phyloP scores from a whole-genome alignment of 2,797 vertebrate species.

The Notamacropus eugenii region DNA sequence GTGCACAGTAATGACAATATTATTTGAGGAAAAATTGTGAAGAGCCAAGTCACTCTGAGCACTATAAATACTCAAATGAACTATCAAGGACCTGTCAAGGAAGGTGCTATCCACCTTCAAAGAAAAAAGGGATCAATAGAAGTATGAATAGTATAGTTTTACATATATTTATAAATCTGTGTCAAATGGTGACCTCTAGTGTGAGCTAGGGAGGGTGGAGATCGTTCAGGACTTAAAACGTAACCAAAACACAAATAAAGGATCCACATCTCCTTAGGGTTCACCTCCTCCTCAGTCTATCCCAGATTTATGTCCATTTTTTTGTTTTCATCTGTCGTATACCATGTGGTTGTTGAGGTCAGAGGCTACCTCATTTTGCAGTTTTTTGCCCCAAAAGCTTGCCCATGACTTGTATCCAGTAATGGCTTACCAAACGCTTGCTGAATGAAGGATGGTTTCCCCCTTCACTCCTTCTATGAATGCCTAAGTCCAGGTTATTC shows the following conservation, averaged over 20 bases:
- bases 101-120: too few relatives aligned
- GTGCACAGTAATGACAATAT: neutral
- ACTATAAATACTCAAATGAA: too few relatives aligned
- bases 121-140: too few relatives aligned
- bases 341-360: neutral
- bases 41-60: too few relatives aligned
- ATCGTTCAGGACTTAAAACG: too few relatives aligned
- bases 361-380: neutral
- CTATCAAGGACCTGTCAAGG: too few relatives aligned
- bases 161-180: too few relatives aligned
- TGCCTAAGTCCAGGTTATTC: conserved; percentile 33
- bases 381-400: neutral
- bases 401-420: neutral
- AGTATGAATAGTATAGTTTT: too few relatives aligned
- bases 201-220: too few relatives aligned
- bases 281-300: neutral
- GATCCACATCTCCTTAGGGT: neutral
- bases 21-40: neutral
- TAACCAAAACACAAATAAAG: too few relatives aligned
- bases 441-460: neutral
- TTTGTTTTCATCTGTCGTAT: neutral
- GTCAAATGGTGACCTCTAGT: too few relatives aligned
- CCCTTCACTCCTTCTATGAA: conserved; percentile 44
- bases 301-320: neutral
- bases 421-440: neutral